Evolutionary conservation across 2,888 invertebrate species (phyloP).

Genomic region (Dusona sp.): DNA sequence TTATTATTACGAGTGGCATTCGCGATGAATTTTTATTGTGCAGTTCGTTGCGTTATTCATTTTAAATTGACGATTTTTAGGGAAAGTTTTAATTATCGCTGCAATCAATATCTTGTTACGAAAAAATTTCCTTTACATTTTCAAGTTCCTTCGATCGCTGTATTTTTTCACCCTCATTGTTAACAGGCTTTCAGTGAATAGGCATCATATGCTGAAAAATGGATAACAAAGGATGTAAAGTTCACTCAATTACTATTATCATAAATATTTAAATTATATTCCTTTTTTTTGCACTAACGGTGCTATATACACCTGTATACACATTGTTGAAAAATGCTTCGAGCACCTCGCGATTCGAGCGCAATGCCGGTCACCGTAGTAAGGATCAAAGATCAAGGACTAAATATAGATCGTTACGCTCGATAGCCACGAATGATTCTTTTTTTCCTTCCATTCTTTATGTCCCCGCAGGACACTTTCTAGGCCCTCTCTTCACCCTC

Average conservation of each 20-base stretch:
- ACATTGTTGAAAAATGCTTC: slow-evolving; percentile 12
- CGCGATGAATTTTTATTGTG: not conserved
- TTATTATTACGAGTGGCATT: not conserved
- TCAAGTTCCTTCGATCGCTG: not conserved
- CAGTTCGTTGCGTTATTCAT: not conserved
- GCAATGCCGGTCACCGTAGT: slow-evolving; percentile 48
- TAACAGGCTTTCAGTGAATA: not conserved
- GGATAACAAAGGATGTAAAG: not conserved
- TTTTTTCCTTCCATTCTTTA: slow-evolving; percentile 36
- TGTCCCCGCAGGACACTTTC: slow-evolving; percentile 59
- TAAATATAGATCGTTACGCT: slow-evolving; percentile 69
- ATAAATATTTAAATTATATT: too few relatives aligned
- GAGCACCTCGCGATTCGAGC: slow-evolving; percentile 39
- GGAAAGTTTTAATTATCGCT: not conserved
- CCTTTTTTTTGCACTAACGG: not conserved
- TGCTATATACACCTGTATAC: not conserved
- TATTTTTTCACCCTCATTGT: not conserved
- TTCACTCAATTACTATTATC: not conserved
- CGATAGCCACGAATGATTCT: slow-evolving; percentile 62
- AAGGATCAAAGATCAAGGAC: slow-evolving; percentile 70
- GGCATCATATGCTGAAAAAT: not conserved
- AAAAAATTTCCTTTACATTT: not conserved
- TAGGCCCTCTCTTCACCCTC: slow-evolving; percentile 45
- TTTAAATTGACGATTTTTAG: not conserved
- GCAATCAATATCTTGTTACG: not conserved